These are phyloP conservation scores for Pseudopodoces humilis DNA, from an alignment of 2,113 vertebrate species.

Conservation along the genomic window DNA sequence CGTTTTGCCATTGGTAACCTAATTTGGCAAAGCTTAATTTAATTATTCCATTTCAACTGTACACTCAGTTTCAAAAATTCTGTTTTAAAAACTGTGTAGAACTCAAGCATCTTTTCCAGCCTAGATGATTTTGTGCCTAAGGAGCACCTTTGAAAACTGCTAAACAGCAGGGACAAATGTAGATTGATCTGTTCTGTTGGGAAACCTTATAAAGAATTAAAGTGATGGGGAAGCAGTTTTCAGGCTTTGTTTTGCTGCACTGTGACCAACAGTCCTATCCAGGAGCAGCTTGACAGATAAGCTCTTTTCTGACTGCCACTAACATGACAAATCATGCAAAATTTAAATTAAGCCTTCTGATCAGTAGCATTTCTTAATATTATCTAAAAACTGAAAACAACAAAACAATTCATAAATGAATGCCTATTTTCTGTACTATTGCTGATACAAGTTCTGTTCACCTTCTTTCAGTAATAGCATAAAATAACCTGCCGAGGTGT, in stretches of 20 bases:
- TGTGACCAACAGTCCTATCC: neutral
- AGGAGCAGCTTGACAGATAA: neutral
- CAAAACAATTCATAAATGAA: neutral
- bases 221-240: slow-evolving; percentile 42
- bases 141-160: neutral
- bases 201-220: slow-evolving; percentile 23
- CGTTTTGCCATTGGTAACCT: neutral
- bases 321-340: neutral
- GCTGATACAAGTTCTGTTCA: neutral
- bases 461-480: neutral
- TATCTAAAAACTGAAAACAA: neutral
- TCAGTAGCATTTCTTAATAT: neutral
- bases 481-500: neutral
- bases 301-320: neutral
- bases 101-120: neutral
- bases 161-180: neutral
- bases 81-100: neutral
- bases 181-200: neutral
- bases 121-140: neutral
- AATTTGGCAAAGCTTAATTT: neutral
- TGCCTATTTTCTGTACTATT: neutral
- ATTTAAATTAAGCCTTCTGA: neutral
- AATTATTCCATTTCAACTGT: neutral
- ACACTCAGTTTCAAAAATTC: neutral
- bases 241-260: neutral